These are phyloP conservation scores for Blastobasis adustella DNA, from an alignment of 2,888 invertebrate species.

Conservation along the genomic window DNA sequence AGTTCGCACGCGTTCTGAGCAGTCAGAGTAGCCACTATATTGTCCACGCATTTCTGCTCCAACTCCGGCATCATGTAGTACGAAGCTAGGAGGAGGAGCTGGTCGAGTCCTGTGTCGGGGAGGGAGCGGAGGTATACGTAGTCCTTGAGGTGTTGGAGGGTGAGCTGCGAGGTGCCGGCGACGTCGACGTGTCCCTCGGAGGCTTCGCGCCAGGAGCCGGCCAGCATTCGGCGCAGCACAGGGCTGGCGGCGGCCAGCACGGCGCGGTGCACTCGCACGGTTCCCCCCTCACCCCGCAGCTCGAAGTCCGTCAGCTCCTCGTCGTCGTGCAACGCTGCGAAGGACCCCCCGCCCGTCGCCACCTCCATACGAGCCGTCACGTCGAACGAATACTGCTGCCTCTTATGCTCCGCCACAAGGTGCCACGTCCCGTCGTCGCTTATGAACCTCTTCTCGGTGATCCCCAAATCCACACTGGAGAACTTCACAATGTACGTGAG, in stretches of 20 bases:
- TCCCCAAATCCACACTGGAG: constrained; percentile 24
- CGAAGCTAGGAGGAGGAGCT: constrained; percentile 33
- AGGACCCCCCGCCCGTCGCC: constrained; percentile 25
- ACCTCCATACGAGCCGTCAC: constrained; percentile 27
- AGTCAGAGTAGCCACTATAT: constrained; percentile 22
- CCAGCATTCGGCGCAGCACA: constrained; percentile 35
- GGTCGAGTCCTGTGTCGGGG: constrained; percentile 31
- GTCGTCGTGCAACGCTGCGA: constrained; percentile 30
- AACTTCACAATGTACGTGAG: constrained; percentile 28
- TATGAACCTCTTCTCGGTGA: constrained; percentile 24
- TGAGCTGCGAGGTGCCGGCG: constrained; percentile 27
- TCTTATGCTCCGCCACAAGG: constrained; percentile 28
- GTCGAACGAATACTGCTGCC: constrained; percentile 29
- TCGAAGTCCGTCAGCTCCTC: constrained; percentile 41
- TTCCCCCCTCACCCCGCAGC: constrained; percentile 36
- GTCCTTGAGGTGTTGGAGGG: constrained; percentile 35
- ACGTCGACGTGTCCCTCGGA: constrained; percentile 32
- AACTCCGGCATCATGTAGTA: constrained; percentile 43
- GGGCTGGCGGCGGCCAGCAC: constrained; percentile 40
- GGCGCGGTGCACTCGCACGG: constrained; percentile 34
- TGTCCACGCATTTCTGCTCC: constrained; percentile 35
- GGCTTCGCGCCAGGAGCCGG: constrained; percentile 37
- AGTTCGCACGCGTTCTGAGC: constrained; percentile 25
- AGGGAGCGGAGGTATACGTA: constrained; percentile 36
- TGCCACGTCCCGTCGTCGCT: constrained; percentile 40